These are phyloP conservation scores for Hydractinia echinata DNA, from an alignment of 30 jellyfish, hydroid and myxozoan genomes.

Conservation along the genomic window DNA sequence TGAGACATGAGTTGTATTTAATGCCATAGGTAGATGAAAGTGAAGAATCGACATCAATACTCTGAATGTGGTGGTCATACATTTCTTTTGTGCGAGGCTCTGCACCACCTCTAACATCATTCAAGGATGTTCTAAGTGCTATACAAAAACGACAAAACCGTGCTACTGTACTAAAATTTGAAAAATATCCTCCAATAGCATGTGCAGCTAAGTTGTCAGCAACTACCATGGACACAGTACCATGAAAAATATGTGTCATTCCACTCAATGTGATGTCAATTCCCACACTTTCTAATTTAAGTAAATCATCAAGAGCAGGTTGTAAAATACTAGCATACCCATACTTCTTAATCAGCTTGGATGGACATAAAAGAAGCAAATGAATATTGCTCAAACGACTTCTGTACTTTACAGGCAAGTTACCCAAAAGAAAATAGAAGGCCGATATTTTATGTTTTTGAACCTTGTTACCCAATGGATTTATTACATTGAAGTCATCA, in stretches of 20 bases:
- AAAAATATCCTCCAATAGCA: not conserved
- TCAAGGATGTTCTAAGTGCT: not conserved
- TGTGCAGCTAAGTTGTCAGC: conserved; percentile 1
- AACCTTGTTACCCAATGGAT: conserved; percentile 1
- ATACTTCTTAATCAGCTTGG: conserved; percentile 18
- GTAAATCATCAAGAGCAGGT: conserved; percentile 20
- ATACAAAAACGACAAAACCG: not conserved
- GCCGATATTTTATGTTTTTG: conserved; percentile 19
- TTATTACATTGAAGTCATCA: conserved; percentile 1
- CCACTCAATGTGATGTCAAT: not conserved
- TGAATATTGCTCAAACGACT: not conserved
- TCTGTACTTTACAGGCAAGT: not conserved
- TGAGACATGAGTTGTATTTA: too few relatives aligned
- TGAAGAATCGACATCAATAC: not conserved
- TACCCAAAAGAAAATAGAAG: conserved; percentile 7
- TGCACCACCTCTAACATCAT: not conserved
- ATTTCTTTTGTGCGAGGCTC: not conserved
- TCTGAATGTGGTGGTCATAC: not conserved
- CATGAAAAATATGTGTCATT: not conserved
- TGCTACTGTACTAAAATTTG: not conserved
- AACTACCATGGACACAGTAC: not conserved
- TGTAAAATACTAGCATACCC: conserved; percentile 22
- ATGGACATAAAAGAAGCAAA: not conserved
- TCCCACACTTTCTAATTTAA: not conserved
- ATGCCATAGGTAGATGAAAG: not conserved